Evolutionary conservation across 2,888 invertebrate species (phyloP).

Genomic region (Hypercompe scribonia): DNA sequence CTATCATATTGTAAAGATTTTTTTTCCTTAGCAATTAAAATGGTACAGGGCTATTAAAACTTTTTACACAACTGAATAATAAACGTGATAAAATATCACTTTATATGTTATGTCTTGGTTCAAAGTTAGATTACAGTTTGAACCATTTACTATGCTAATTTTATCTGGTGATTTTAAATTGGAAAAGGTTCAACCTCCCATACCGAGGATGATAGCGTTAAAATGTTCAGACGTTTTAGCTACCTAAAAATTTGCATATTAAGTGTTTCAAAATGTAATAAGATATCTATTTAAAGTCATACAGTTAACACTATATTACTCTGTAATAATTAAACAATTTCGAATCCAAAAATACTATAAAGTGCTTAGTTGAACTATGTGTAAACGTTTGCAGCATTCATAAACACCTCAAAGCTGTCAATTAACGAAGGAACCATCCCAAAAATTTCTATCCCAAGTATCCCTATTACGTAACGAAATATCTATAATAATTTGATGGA

Average conservation of each 20-base stretch:
- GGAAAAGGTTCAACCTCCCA: neutral
- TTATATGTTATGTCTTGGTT: neutral
- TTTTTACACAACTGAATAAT: neutral
- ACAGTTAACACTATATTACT: neutral
- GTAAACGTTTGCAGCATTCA: conserved; percentile 35
- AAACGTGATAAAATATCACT: neutral
- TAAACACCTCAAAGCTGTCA: conserved; percentile 46
- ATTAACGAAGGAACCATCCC: conserved; percentile 47
- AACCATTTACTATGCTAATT: neutral
- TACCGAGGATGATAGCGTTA: neutral
- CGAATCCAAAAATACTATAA: conserved; percentile 14
- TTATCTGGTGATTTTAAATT: conserved; percentile 1
- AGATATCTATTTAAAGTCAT: neutral
- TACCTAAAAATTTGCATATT: neutral
- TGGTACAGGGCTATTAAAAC: neutral
- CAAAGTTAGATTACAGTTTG: neutral
- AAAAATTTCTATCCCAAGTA: conserved; percentile 53
- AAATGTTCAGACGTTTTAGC: conserved; percentile 8
- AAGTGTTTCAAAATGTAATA: neutral
- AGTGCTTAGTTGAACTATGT: conserved; percentile 10
- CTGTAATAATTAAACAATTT: neutral
- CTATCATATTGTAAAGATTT: no score
- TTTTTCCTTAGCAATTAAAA: neutral
- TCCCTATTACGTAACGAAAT: conserved; percentile 56
- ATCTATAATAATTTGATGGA: conserved; percentile 57